Evolutionary conservation across 1,140 invertebrate species (phyloP).

Genomic region (Saxidomus purpurata): DNA sequence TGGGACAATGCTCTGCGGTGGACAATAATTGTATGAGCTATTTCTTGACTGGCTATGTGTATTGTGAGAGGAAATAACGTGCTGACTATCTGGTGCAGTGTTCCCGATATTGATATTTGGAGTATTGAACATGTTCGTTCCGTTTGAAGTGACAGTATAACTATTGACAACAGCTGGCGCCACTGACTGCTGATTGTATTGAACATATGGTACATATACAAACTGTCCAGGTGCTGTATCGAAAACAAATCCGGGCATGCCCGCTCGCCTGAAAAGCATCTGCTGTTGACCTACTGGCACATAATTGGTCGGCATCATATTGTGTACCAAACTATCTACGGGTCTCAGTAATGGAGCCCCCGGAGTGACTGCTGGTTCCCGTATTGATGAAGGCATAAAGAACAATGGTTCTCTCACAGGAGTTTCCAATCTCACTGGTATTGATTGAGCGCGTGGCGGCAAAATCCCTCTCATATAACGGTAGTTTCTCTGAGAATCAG

Average conservation of each 20-base stretch:
- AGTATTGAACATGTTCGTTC: neutral
- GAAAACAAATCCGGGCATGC: slow-evolving; percentile 56
- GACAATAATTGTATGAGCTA: neutral
- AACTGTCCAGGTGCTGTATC: slow-evolving; percentile 52
- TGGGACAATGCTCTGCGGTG: neutral
- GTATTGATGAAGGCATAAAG: slow-evolving; percentile 25
- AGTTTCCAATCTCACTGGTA: slow-evolving; percentile 50
- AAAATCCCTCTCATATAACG: slow-evolving; percentile 49
- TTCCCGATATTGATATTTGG: neutral
- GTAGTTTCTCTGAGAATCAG: slow-evolving; percentile 10
- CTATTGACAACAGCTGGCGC: neutral
- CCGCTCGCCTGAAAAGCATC: slow-evolving; percentile 38
- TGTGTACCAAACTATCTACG: slow-evolving; percentile 33
- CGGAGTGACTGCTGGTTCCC: slow-evolving; percentile 8
- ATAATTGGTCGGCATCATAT: slow-evolving; percentile 62
- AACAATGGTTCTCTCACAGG: slow-evolving; percentile 23
- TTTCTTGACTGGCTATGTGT: neutral
- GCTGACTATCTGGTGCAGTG: neutral
- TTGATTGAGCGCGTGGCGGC: slow-evolving; percentile 31
- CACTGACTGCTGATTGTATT: neutral
- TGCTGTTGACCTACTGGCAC: slow-evolving; percentile 57
- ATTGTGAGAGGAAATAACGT: neutral
- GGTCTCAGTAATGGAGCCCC: slow-evolving; percentile 23
- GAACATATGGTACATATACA: slow-evolving; percentile 63
- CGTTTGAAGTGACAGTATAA: neutral